Evolutionary conservation across 2,888 invertebrate genomes (phyloP).

Genomic region (Quadroppia sp.): DNA sequence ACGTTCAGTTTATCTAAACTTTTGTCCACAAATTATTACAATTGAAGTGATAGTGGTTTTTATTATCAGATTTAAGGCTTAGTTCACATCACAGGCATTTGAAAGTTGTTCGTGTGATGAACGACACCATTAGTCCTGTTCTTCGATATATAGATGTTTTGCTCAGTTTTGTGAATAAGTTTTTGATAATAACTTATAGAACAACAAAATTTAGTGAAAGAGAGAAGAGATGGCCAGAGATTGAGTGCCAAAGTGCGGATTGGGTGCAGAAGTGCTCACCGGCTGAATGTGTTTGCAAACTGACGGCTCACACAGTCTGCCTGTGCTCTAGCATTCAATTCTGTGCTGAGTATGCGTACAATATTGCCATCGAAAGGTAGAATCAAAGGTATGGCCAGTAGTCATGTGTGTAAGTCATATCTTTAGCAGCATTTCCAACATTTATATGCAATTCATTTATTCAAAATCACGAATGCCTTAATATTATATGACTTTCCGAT

Average conservation of each 20-base stretch:
- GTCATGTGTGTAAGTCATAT: background rate
- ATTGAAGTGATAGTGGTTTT: constrained; percentile 15
- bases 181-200: constrained; percentile 7
- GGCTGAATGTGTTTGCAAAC: constrained; percentile 30
- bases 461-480: constrained; percentile 21
- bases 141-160: background rate
- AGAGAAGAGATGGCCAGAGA: constrained; percentile 26
- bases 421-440: background rate
- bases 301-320: background rate
- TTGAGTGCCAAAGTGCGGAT: constrained; percentile 23
- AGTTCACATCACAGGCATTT: constrained; percentile 34
- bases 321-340: background rate
- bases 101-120: constrained; percentile 23
- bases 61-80: constrained; percentile 7
- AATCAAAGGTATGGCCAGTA: constrained; percentile 20
- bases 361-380: constrained; percentile 8
- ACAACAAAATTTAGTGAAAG: constrained; percentile 24
- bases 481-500: constrained; percentile 1
- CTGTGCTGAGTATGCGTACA: constrained; percentile 32
- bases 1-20: background rate
- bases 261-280: constrained; percentile 34
- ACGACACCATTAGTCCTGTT: background rate
- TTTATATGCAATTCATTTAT: constrained; percentile 32
- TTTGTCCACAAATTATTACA: constrained; percentile 12
- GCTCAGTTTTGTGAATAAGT: background rate